Evolutionary conservation across 2,113 vertebrate genomes (phyloP).

Genomic region (Seriola quinqueradiata): DNA sequence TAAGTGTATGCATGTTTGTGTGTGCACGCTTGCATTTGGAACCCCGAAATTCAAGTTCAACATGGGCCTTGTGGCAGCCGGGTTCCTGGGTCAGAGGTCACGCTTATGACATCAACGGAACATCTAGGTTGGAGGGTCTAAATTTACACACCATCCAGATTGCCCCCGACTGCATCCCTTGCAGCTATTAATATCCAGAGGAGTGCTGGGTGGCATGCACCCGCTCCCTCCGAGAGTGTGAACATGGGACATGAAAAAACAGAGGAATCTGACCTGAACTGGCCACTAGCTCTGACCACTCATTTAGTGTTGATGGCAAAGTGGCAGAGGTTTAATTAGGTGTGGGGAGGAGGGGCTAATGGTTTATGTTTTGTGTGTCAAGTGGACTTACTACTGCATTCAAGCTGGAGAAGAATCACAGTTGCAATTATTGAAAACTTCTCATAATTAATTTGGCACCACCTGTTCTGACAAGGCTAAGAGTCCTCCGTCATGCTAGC

Average conservation of each 20-base stretch:
- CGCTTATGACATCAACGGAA: slow-evolving; percentile 73
- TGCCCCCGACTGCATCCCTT: slow-evolving; percentile 64
- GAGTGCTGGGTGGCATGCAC: slow-evolving; percentile 76
- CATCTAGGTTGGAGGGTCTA: slow-evolving; percentile 77
- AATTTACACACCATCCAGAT: slow-evolving; percentile 78
- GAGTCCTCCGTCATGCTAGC: neutral
- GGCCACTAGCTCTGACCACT: slow-evolving; percentile 54
- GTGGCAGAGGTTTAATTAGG: slow-evolving; percentile 62
- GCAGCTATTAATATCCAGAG: slow-evolving; percentile 81
- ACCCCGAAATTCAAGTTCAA: slow-evolving; percentile 72
- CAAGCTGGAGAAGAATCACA: neutral
- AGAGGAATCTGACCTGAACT: slow-evolving; percentile 74
- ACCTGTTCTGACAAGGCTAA: neutral
- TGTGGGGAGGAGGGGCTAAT: slow-evolving; percentile 44
- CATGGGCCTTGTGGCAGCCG: slow-evolving; percentile 50
- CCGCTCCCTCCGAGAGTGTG: slow-evolving; percentile 63
- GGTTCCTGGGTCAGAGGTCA: slow-evolving; percentile 80
- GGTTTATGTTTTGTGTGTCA: slow-evolving; percentile 43
- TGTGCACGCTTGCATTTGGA: neutral
- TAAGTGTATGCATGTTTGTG: neutral
- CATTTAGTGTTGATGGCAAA: slow-evolving; percentile 57
- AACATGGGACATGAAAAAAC: slow-evolving; percentile 72
- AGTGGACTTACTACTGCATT: slow-evolving; percentile 13
- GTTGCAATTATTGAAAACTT: neutral
- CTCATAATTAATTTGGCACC: neutral